Evolutionary conservation across 2,888 invertebrate species (phyloP), one percentile per base, ranked within the genome.

Genomic region (Rhagium mordax): DNA sequence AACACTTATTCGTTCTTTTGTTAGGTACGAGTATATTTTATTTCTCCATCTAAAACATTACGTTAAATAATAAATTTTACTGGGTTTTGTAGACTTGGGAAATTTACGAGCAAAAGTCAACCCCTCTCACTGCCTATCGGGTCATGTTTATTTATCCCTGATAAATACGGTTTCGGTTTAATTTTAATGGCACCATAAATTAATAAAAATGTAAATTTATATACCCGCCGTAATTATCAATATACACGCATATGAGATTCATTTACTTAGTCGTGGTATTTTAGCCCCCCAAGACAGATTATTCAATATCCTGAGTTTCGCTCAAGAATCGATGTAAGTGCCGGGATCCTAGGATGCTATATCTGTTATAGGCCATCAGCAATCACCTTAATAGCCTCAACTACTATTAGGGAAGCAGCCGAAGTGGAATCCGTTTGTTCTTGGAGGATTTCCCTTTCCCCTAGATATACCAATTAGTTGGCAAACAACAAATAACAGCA

Each of bases 321-420:
- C 27, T 47, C 61, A 21, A n/a, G 61, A 48, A 64, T 51, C 64
- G 49, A 62, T 49, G 16, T 49, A 49, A 64, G 16, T 29, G 51
- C 49, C 51, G 13, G 29, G 27, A 13, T 41, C 27, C n/a, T 7
- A 64, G 18, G 49, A 64, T 64, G 49, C 49, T 49, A 27, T 64
- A 64, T 64, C 64, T 48, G 64, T 48, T 68, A 61, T 65, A 62
- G 59, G 59, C 70, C 67, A 70, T 68, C 74, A 64, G 62, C 75
- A 72, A 75, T 73, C 70, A 64, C 68, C 53, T 70, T 75, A 75
- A 75, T 72, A 69, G 72, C 60, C 53, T 18, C 51, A 53, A 60
- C 66, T 66, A 24, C 71, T 66, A 61, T 66, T 33, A 57, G 65
- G 41, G 41, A 65, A 71, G 60, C 64, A 27, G 20, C 15, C 21